Evolutionary conservation across 1,140 invertebrate species (phyloP).

Genomic region (Cherax destructor): DNA sequence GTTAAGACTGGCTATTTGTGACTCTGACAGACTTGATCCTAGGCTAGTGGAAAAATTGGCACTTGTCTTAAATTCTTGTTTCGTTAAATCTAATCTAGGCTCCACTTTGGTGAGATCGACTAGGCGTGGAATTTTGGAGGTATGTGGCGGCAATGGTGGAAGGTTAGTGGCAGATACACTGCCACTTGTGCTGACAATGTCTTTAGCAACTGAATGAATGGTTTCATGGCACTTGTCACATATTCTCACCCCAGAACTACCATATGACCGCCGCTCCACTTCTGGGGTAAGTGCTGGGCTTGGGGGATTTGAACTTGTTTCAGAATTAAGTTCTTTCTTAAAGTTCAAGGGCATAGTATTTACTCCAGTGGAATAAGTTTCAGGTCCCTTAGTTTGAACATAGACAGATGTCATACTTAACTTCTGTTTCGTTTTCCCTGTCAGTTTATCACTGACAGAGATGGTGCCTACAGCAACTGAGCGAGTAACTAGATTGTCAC

Average conservation of each 20-base stretch:
- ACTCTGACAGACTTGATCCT: conserved; percentile 36
- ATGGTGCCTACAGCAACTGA: conserved; percentile 56
- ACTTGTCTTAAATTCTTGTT: not conserved
- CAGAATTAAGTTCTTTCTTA: conserved; percentile 74
- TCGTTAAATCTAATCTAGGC: conserved; percentile 37
- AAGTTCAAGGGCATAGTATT: conserved; percentile 66
- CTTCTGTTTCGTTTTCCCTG: not conserved
- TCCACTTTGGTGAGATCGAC: conserved; percentile 67
- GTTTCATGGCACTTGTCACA: conserved; percentile 82
- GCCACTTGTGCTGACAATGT: conserved; percentile 75
- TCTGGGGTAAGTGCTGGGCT: conserved; percentile 77
- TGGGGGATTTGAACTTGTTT: conserved; percentile 75
- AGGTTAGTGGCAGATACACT: conserved; percentile 49
- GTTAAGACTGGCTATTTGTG: conserved; percentile 30
- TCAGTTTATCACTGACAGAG: not conserved
- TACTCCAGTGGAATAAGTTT: conserved; percentile 38
- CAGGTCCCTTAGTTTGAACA: conserved; percentile 32
- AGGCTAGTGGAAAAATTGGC: conserved; percentile 1
- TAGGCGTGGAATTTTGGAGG: conserved; percentile 71
- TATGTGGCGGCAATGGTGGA: conserved; percentile 67
- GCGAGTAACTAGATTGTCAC: conserved; percentile 53
- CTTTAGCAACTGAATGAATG: conserved; percentile 78
- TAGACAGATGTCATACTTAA: not conserved
- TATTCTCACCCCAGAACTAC: conserved; percentile 77
- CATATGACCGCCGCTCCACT: conserved; percentile 64